phyloP scores from a whole-genome alignment of 37 sponge, comb jelly and placozoan genomes.

The Tethya wilhelma region DNA sequence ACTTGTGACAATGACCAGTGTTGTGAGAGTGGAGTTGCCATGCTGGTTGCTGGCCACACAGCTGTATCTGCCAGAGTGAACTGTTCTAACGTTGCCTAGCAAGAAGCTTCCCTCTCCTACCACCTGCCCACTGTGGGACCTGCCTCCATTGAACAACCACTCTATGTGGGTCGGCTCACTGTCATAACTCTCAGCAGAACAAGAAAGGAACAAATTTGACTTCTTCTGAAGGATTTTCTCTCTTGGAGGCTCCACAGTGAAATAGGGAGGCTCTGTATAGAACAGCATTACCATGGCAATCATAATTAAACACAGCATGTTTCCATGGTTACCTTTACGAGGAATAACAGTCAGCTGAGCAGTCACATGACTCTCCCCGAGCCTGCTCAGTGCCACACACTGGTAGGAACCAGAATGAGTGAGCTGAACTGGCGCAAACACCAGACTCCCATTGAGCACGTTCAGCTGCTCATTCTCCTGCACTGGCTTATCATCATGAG shows the following conservation, averaged over 20 bases:
- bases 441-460: constrained; percentile 21
- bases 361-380: neutral
- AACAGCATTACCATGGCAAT: too few species aligned
- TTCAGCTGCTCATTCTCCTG: neutral
- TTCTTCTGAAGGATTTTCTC: neutral
- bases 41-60: constrained; percentile 31
- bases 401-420: constrained; percentile 7
- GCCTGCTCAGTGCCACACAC: neutral
- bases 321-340: constrained; percentile 12
- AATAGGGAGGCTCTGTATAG: constrained; percentile 33
- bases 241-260: neutral
- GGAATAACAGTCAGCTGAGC: neutral
- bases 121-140: too few species aligned
- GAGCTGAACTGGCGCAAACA: neutral
- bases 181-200: constrained; percentile 8
- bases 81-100: neutral
- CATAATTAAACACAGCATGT: too few species aligned
- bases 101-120: constrained; percentile 1
- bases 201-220: neutral
- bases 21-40: neutral
- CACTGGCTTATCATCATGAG: neutral
- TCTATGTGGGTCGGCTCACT: neutral
- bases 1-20: constrained; percentile 20
- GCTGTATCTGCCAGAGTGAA: constrained; percentile 22
- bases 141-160: constrained; percentile 3